Base-by-base conservation (phyloP, 2,888 invertebrate genomes). In the Perdita meconis region DNA sequence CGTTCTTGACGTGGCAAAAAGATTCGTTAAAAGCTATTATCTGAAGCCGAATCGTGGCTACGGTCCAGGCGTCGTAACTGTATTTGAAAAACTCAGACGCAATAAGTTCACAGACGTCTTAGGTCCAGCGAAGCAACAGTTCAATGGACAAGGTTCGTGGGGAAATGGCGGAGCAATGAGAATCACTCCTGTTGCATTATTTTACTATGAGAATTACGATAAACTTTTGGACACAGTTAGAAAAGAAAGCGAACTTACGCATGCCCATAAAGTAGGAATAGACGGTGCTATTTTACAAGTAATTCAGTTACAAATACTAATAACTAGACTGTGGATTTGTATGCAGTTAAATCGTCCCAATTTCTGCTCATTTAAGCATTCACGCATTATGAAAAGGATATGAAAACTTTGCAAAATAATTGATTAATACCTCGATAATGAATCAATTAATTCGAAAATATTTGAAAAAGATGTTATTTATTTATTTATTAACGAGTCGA, bases 141-240 rank as follows among this genome's bases (percentile, higher is more conserved):
- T 96, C 89, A 90, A 93, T 83, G 96, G 96, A 1, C 73, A 85
- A 75, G 96, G 96, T 0, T 96, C 96, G 1, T 96, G 93, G 92
- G 96, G 96, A n/a, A 96, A 96, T 92, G 96, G 96, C 1, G 96
- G 95, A 53, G 96, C 96, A 0, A 96, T 96, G 96, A 93, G 96
- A 85, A 93, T 96, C 30, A 92, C 95, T 24, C 96, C 96, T 1
- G 91, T 95, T 47, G 94, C 95, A 0, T 90, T 96, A 53, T 96
- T 94, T 89, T 94, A 93, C 81, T 92, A 93, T 71, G 92, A 93
- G 68, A 92, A 94, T 79, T 93, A 93, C 69, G 88, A 93, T 55
- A 87, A 87, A 34, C 92, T 95, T 87, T 80, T 95, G 13, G 92
- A 94, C 26, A 91, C 93, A 26, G 94, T 94, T 0, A 93, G 86